phyloP scores from a whole-genome alignment of 2,797 vertebrate species.

The Thripadectes ignobilis region DNA sequence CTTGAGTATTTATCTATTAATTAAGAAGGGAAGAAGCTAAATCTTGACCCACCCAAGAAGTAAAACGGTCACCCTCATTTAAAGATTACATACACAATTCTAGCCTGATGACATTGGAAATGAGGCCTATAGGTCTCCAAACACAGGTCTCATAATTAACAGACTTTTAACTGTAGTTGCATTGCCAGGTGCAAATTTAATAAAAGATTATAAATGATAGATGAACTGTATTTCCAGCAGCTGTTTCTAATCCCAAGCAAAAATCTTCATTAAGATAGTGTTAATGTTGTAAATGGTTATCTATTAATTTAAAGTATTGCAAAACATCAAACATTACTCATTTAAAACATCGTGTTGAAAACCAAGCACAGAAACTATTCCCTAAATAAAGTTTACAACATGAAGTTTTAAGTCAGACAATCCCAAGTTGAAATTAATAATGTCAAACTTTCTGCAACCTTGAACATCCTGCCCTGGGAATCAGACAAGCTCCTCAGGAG shows the following conservation, averaged over 20 bases:
- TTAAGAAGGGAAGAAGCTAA: neutral
- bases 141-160: constrained; percentile 66
- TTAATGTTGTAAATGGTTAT: constrained; percentile 57
- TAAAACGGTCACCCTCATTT: constrained; percentile 1
- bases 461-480: neutral
- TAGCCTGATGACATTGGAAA: constrained; percentile 61
- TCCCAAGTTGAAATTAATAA: neutral
- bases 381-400: neutral
- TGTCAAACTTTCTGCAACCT: neutral
- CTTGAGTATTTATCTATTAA: neutral
- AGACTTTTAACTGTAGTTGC: constrained; percentile 72
- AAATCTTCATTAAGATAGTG: constrained; percentile 69
- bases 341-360: constrained; percentile 2
- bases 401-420: neutral
- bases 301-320: constrained; percentile 69
- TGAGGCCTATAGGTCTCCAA: constrained; percentile 55
- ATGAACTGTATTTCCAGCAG: constrained; percentile 75
- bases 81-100: neutral
- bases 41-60: neutral
- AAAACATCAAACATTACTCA: constrained; percentile 40
- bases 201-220: constrained; percentile 79
- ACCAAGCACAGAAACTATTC: neutral
- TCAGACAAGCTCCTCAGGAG: neutral
- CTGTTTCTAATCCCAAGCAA: constrained; percentile 72
- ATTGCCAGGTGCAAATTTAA: constrained; percentile 80